Percentiles rank a stretch among this genome's conserved stretches.
These are phyloP conservation scores for Thera britannica DNA, from an alignment of 2,888 invertebrate genomes.

Conservation along the genomic window DNA sequence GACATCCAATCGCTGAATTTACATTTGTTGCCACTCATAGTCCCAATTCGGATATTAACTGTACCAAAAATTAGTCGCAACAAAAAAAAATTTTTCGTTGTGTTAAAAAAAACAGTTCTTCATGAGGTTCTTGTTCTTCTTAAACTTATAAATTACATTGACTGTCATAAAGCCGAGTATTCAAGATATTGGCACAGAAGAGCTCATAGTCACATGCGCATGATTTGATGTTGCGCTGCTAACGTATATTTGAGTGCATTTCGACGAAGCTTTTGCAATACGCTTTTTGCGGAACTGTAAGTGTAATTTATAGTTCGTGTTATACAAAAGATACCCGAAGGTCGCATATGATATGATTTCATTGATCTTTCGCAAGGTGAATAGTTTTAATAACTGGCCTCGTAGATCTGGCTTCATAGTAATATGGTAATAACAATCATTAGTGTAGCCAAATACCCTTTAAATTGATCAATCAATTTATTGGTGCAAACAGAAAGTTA, in stretches of 20 bases:
- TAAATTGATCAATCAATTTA: too few relatives aligned
- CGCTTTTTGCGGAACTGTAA: conserved; percentile 24
- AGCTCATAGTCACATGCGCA: conserved; percentile 12
- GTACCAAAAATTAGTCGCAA: too few relatives aligned
- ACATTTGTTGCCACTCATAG: too few relatives aligned
- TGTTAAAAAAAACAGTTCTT: too few relatives aligned
- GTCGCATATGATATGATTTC: background rate
- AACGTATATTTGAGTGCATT: conserved; percentile 36
- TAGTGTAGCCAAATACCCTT: too few relatives aligned
- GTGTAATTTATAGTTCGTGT: conserved; percentile 12
- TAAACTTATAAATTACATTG: background rate
- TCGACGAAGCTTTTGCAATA: conserved; percentile 28
- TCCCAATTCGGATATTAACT: too few relatives aligned
- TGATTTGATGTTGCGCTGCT: conserved; percentile 27
- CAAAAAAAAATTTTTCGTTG: too few relatives aligned
- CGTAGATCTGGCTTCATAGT: too few relatives aligned
- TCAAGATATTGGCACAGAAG: conserved; percentile 1
- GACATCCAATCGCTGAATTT: too few relatives aligned
- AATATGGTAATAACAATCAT: too few relatives aligned
- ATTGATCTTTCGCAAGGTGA: background rate
- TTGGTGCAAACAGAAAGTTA: too few relatives aligned
- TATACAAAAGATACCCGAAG: background rate
- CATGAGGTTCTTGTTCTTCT: too few relatives aligned
- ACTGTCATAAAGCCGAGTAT: background rate
- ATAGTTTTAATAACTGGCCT: background rate